These are phyloP conservation scores for Hydrolagus affinis DNA, from an alignment of 2,113 vertebrate species.

Conservation along the genomic window DNA sequence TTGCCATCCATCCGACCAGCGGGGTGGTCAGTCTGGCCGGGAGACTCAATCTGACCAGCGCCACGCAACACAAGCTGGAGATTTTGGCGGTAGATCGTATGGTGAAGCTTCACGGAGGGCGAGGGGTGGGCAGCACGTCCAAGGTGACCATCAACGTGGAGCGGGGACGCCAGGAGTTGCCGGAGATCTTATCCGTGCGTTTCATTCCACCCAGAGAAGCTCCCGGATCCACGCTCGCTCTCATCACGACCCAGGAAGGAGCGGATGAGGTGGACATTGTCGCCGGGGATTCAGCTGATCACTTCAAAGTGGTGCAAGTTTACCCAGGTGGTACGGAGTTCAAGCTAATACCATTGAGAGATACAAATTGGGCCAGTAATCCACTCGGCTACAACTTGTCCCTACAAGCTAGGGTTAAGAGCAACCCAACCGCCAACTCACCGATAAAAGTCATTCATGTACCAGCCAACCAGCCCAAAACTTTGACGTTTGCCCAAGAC, in stretches of 20 bases:
- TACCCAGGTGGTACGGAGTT: conserved; percentile 64
- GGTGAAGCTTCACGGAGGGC: conserved; percentile 73
- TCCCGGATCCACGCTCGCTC: conserved; percentile 55
- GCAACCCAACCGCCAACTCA: conserved; percentile 60
- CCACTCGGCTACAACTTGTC: conserved; percentile 80
- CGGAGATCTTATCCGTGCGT: conserved; percentile 51
- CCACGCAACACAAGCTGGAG: conserved; percentile 67
- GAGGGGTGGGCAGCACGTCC: conserved; percentile 76
- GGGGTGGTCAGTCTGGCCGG: conserved; percentile 68
- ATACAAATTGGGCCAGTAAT: conserved; percentile 69
- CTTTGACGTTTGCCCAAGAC: conserved; percentile 66
- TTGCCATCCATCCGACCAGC: conserved; percentile 74
- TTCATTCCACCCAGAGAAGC: conserved; percentile 45
- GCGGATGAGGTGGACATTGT: conserved; percentile 68
- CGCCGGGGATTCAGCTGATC: conserved; percentile 67
- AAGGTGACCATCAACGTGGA: conserved; percentile 63
- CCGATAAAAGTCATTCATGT: conserved; percentile 64
- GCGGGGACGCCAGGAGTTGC: conserved; percentile 55
- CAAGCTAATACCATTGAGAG: conserved; percentile 69
- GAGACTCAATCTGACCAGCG: conserved; percentile 67
- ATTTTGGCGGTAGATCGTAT: conserved; percentile 85
- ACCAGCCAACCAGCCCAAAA: conserved; percentile 55
- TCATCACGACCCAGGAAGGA: conserved; percentile 56
- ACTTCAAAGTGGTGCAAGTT: conserved; percentile 71
- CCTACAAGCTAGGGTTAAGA: conserved; percentile 71